Evolutionary conservation across 2,888 invertebrate genomes (phyloP).

Genomic region (Rhamnusium bicolor): DNA sequence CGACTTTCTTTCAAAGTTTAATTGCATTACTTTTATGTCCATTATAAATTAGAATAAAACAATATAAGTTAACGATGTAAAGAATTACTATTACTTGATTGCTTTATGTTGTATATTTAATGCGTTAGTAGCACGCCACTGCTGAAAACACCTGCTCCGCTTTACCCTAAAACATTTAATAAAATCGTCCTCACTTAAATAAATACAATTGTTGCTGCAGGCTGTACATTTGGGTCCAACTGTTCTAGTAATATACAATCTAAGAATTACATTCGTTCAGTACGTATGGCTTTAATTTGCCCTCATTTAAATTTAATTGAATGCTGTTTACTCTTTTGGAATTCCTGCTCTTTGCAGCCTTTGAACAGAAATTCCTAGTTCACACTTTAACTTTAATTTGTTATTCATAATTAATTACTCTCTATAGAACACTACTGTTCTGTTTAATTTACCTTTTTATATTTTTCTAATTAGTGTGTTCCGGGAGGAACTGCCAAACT

Average conservation of each 20-base stretch:
- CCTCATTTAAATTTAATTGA: slow-evolving; percentile 43
- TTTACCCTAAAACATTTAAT: slow-evolving; percentile 12
- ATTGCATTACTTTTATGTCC: no score
- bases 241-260: slow-evolving; percentile 31
- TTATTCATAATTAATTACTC: neutral
- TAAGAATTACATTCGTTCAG: slow-evolving; percentile 32
- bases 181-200: slow-evolving; percentile 20
- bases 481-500: no score
- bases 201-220: slow-evolving; percentile 24
- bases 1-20: no score
- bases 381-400: neutral
- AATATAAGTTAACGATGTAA: no score
- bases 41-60: no score
- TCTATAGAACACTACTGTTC: neutral
- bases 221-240: slow-evolving; percentile 21
- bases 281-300: slow-evolving; percentile 35
- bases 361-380: neutral
- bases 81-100: no score
- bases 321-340: slow-evolving; percentile 30
- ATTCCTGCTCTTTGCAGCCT: neutral
- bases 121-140: neutral
- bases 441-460: neutral
- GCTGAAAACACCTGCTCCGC: neutral
- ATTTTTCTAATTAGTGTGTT: no score
- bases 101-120: no score